phyloP scores from a whole-genome alignment of 2,113 vertebrate species.

The Sturnus vulgaris region DNA sequence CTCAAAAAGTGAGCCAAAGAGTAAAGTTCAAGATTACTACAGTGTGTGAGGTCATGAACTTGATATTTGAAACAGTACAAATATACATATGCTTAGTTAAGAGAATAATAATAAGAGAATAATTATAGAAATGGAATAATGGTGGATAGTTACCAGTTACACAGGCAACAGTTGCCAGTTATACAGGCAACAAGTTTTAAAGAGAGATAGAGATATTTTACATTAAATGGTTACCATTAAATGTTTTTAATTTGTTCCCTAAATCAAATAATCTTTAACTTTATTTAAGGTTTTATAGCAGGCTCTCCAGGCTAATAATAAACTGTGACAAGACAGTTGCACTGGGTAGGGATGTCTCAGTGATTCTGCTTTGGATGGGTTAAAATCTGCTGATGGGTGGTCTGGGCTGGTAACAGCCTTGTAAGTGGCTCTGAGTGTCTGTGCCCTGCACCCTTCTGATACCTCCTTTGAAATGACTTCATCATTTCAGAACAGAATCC shows the following conservation, averaged over 20 bases:
- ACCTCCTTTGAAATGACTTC: background rate
- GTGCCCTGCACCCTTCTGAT: background rate
- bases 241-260: background rate
- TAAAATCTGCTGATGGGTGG: background rate
- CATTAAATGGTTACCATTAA: background rate
- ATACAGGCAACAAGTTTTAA: background rate
- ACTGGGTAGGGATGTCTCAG: background rate
- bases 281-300: background rate
- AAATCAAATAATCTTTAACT: background rate
- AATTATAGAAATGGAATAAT: background rate
- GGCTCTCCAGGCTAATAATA: background rate
- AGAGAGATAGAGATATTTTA: background rate
- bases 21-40: background rate
- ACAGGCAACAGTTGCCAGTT: background rate
- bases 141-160: background rate
- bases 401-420: background rate
- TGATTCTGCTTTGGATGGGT: background rate
- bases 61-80: background rate
- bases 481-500: background rate
- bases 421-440: background rate
- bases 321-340: background rate
- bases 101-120: background rate
- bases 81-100: background rate
- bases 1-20: background rate
- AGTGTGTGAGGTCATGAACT: background rate